Conservation (phyloP, 2,113 vertebrate genomes). For the Physeter macrocephalus region DNA sequence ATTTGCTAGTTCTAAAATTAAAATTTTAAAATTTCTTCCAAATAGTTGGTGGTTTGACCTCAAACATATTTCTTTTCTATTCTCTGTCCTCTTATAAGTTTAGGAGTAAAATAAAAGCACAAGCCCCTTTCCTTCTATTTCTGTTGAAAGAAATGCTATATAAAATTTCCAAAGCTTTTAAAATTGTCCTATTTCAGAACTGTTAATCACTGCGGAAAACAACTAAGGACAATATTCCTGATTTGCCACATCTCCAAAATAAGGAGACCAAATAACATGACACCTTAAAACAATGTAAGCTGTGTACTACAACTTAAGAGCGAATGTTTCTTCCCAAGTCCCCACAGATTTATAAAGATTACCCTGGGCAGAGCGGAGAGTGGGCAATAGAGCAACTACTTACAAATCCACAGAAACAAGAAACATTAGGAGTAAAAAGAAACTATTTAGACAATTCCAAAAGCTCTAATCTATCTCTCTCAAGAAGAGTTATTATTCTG, state of each 20-base stretch:
- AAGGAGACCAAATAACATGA: neutral
- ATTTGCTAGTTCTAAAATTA: slow-evolving; percentile 8
- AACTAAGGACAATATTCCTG: neutral
- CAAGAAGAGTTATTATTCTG: neutral
- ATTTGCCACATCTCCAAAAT: neutral
- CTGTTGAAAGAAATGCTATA: neutral
- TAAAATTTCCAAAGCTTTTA: neutral
- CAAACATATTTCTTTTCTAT: neutral
- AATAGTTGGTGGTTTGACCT: neutral
- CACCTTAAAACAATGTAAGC: neutral
- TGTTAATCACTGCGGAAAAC: neutral
- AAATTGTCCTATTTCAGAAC: slow-evolving; percentile 6
- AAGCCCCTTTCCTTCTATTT: neutral
- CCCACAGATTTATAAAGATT: neutral
- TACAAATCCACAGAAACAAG: neutral
- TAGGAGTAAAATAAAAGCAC: neutral
- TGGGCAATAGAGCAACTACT: neutral
- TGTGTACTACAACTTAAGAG: neutral
- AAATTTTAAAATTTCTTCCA: neutral
- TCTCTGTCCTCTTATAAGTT: neutral
- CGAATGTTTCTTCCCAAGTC: neutral
- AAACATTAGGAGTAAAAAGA: neutral
- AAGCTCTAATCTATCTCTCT: neutral
- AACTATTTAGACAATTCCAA: neutral
- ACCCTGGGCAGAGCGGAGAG: neutral